phyloP scores from a whole-genome alignment of 2,888 invertebrate genomes.

The Incurvaria masculella region DNA sequence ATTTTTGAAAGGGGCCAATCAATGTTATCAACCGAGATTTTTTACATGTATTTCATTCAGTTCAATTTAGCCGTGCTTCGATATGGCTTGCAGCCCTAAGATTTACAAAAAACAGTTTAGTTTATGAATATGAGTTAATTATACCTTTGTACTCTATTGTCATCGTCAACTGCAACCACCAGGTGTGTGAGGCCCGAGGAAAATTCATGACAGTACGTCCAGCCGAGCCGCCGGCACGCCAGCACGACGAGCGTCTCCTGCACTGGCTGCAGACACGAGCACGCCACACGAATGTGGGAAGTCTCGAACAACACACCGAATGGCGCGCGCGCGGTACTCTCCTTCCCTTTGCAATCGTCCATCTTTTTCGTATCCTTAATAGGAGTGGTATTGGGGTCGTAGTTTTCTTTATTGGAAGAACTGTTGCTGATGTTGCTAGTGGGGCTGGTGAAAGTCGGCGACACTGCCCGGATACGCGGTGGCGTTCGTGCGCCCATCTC shows the following conservation, averaged over 20 bases:
- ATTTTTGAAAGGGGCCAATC: too few relatives aligned
- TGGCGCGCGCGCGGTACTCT: neutral
- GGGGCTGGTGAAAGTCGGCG: neutral
- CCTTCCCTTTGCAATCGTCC: neutral
- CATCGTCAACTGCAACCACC: neutral
- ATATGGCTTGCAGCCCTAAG: too few relatives aligned
- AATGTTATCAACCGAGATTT: too few relatives aligned
- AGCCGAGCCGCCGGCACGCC: neutral
- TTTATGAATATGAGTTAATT: too few relatives aligned
- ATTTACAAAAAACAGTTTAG: too few relatives aligned
- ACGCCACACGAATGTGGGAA: neutral
- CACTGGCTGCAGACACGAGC: neutral
- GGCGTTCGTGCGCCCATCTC: neutral
- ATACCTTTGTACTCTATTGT: neutral
- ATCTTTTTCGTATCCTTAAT: neutral
- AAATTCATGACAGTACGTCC: neutral
- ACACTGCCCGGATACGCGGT: neutral
- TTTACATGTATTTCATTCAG: too few relatives aligned
- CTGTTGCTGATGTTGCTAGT: conserved; percentile 30
- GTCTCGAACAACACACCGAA: neutral
- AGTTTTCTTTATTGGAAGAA: conserved; percentile 48
- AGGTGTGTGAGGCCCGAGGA: neutral
- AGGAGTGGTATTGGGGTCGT: conserved; percentile 30
- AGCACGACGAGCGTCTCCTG: neutral
- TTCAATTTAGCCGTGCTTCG: too few relatives aligned